Base-by-base conservation (phyloP, 1,140 invertebrate species). In the Penaeus indicus region DNA sequence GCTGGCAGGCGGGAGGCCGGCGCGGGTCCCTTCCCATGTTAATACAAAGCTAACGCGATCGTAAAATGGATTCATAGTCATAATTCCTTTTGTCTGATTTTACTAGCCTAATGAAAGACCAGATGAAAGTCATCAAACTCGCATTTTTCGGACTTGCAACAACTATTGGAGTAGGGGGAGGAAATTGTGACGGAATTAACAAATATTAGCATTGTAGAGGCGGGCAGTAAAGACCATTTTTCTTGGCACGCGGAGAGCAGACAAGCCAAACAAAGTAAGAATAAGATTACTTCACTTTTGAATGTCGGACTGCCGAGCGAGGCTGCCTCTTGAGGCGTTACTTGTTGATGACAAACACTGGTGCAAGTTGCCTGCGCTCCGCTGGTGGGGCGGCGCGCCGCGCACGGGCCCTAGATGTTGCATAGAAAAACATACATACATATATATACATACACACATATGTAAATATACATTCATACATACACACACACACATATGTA, bases 61-160 rank as follows among this genome's bases (percentile, higher is more conserved):
- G 82, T 88, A 88, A 88, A 88, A 88, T 82, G 86, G 80, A 88
- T 84, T 88, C 80, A 88, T 84, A 84, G 81, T 84, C 87, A 88
- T 88, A 88, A 88, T 84, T 88, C 87, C 87, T 84, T 88, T 88
- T 88, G 87, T 88, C 81, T 84, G 87, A 88, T 88, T 88, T 88
- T 88, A 88, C 87, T 88, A 88, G 87, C 81, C 87, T 88, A 88
- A 88, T 88, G 87, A 88, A 88, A 88, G 80, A 88, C 81, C 81
- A 88, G 87, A 88, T 88, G 87, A 88, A 88, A 84, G 87, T 67
- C 81, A 75, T 88, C 81, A 88, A 88, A 88, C 87, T 69, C 61
- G 61, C 72, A 88, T 88, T 88, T 88, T 88, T 88, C 67, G 69
- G 81, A 84, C 27, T 88, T 84, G 81, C 81, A 88, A 88, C 87